Evolutionary conservation across 2,888 invertebrate species (phyloP), one percentile per base, ranked within the genome.

Genomic region (Trichopoda pennipes): DNA sequence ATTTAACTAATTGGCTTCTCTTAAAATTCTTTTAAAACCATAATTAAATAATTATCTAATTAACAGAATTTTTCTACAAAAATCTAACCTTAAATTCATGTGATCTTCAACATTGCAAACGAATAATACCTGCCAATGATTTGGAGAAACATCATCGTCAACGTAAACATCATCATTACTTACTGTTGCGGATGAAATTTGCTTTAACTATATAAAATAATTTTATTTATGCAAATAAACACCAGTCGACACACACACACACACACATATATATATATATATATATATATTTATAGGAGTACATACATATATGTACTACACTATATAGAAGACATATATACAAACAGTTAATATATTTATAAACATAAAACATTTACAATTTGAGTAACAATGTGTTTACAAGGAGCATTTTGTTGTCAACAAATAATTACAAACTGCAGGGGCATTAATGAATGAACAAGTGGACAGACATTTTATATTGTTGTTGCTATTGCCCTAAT

Each of bases 381-480:
- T 55, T 47, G 28, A 63, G 19, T 63, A 53, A 73, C 58, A 79
- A 66, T 66, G 78, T 79, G 53, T 73, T 79, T 79, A 74, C 56
- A 70, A 66, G 78, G 60, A 66, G 60, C 38, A 77, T 81, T 81
- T 81, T 75, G 78, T 78, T 82, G 81, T 82, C 78, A 74, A 75
- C 81, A 78, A 78, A 82, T 82, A 82, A 78, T 82, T 78, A 75
- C 74, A 64, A 82, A 66, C 74, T 78, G 70, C 74, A 78, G 78
- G 60, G 74, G 70, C 68, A 82, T 82, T 81, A 63, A 68, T 66
- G 68, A 69, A 69, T 73, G 61, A 66, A 19, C 55, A 49, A 44
- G 28, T 23, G 68, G 76, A 76, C 76, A 61, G 66, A 76, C 68
- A 53, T 60, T 60, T 44, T 32, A 17, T 66, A 35, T 63, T 64